Evolutionary conservation across 1,140 invertebrate genomes (phyloP).

Genomic region (Saxidomus purpurata): DNA sequence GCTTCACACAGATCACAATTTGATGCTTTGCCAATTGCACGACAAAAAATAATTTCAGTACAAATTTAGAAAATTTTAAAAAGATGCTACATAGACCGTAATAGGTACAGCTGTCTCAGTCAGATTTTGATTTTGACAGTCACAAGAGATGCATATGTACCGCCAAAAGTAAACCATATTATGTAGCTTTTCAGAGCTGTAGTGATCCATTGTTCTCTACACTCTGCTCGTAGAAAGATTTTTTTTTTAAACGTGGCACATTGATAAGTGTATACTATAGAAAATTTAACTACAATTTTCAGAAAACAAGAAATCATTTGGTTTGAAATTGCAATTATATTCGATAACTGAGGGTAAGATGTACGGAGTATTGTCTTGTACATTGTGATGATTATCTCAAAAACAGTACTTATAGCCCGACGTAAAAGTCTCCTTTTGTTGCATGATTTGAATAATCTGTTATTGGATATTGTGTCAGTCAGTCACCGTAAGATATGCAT

Average conservation of each 20-base stretch:
- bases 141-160: too few species aligned
- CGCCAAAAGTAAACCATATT: too few species aligned
- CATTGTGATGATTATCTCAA: background rate
- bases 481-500: background rate
- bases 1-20: background rate
- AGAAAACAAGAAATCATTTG: constrained; percentile 21
- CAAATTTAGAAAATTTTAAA: too few species aligned
- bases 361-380: background rate
- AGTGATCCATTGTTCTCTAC: too few species aligned
- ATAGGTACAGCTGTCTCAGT: too few species aligned
- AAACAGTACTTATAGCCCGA: background rate
- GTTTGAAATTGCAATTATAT: constrained; percentile 57
- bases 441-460: background rate
- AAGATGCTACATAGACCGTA: too few species aligned
- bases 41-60: background rate
- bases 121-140: too few species aligned
- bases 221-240: too few species aligned
- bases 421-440: too few species aligned
- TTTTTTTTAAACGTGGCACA: too few species aligned
- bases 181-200: too few species aligned
- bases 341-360: constrained; percentile 61
- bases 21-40: background rate
- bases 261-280: background rate
- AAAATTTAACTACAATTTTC: constrained; percentile 34
- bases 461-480: background rate